These are phyloP conservation scores for Sturnus vulgaris DNA, from an alignment of 2,113 vertebrate species.

Conservation along the genomic window DNA sequence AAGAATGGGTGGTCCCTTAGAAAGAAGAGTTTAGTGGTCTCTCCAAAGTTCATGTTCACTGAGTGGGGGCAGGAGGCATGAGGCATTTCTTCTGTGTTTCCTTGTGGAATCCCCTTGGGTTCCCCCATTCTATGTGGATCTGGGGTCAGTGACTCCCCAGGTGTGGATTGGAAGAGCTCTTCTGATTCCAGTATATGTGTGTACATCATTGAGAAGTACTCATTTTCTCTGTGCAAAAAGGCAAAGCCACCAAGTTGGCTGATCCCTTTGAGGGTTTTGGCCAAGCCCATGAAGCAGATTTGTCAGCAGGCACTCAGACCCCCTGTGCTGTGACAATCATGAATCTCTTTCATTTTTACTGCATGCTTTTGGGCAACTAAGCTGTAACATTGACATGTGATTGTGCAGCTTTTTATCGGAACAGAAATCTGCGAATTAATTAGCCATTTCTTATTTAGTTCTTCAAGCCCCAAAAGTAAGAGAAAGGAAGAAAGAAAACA, in stretches of 20 bases:
- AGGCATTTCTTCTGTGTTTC: background rate
- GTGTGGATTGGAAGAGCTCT: background rate
- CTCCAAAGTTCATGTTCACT: background rate
- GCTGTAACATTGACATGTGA: background rate
- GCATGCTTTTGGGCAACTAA: background rate
- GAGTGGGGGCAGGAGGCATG: background rate
- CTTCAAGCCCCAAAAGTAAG: constrained; percentile 87
- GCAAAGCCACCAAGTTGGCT: background rate
- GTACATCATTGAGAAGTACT: background rate
- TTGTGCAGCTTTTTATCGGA: background rate
- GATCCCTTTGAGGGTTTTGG: background rate
- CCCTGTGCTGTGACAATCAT: background rate
- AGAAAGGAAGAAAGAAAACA: constrained; percentile 90
- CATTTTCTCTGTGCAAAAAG: background rate
- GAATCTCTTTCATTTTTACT: background rate
- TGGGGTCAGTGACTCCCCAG: background rate
- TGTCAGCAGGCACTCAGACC: background rate
- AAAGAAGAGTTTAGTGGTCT: background rate
- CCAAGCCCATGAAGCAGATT: background rate
- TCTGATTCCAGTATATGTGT: background rate
- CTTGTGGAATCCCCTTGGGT: background rate
- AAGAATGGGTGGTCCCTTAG: background rate
- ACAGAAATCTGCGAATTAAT: constrained; percentile 42
- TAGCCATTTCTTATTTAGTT: constrained; percentile 78
- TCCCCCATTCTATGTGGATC: background rate